These are phyloP conservation scores for Harmothoe impar DNA, from an alignment of 2,888 invertebrate species.

Conservation along the genomic window DNA sequence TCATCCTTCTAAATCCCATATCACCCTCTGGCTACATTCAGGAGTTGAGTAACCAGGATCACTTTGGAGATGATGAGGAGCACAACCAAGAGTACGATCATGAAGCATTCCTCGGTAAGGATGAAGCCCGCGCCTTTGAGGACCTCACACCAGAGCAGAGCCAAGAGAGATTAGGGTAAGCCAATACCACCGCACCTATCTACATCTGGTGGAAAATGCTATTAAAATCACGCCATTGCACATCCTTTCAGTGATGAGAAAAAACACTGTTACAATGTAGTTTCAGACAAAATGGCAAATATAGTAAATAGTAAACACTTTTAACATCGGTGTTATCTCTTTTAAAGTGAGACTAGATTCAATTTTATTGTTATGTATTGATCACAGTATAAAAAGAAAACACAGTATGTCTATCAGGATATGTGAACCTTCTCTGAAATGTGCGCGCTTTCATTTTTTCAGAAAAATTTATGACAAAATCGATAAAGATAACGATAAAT, in stretches of 20 bases:
- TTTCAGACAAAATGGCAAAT: no score
- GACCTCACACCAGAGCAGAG: slow-evolving; percentile 97
- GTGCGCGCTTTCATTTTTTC: slow-evolving; percentile 83
- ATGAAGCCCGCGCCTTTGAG: slow-evolving; percentile 94
- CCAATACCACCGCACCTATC: background rate
- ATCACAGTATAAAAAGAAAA: no score
- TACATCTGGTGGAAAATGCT: background rate
- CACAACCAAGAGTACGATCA: slow-evolving; percentile 94
- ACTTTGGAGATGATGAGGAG: slow-evolving; percentile 85
- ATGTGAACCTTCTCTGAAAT: no score
- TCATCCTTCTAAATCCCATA: no score
- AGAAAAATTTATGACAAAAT: slow-evolving; percentile 96
- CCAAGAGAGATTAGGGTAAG: slow-evolving; percentile 89
- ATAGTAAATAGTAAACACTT: no score
- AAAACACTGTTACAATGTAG: no score
- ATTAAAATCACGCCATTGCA: background rate
- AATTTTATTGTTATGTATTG: no score
- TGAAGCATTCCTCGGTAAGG: slow-evolving; percentile 97
- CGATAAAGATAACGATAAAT: slow-evolving; percentile 86
- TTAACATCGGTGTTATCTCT: no score
- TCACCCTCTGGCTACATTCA: slow-evolving; percentile 66
- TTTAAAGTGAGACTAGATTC: no score
- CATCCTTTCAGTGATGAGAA: no score
- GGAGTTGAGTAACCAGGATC: slow-evolving; percentile 90
- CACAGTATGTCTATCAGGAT: no score